A percentile compares a stretch with the other conserved stretches of the same genome.
These are phyloP conservation scores for Pseudomyrmex dendroicus DNA, from an alignment of 1,140 invertebrate species.

Conservation along the genomic window DNA sequence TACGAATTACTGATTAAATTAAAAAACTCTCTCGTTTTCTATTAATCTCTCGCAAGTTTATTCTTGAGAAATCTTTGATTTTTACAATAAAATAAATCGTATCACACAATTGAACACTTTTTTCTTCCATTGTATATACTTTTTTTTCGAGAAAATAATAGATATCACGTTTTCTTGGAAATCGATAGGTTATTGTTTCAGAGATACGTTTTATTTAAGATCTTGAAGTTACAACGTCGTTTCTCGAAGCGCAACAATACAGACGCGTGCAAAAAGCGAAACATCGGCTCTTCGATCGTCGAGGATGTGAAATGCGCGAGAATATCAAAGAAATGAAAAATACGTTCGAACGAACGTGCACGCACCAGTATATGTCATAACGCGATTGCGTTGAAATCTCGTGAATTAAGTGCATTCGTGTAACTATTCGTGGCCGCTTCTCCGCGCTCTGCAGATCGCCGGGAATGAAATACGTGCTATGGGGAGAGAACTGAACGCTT, in stretches of 20 bases:
- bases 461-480: constrained; percentile 45
- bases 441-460: not conserved
- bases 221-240: not conserved
- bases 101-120: too few relatives aligned
- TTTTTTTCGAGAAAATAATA: too few relatives aligned
- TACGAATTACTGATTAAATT: not conserved
- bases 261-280: not conserved
- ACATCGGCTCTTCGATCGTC: not conserved
- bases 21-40: too few relatives aligned
- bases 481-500: not conserved
- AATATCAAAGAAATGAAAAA: not conserved
- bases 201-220: not conserved
- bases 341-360: not conserved
- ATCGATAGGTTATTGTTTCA: not conserved
- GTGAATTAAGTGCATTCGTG: constrained; percentile 27
- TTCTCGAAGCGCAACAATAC: not conserved
- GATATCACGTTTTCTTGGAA: not conserved
- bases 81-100: too few relatives aligned
- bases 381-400: constrained; percentile 20
- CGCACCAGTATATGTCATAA: not conserved
- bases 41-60: too few relatives aligned
- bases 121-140: too few relatives aligned
- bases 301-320: not conserved
- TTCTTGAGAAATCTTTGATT: too few relatives aligned
- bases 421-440: constrained; percentile 21